These are phyloP conservation scores for Hybos culiciformis DNA, from an alignment of 2,888 invertebrate genomes.

Conservation along the genomic window DNA sequence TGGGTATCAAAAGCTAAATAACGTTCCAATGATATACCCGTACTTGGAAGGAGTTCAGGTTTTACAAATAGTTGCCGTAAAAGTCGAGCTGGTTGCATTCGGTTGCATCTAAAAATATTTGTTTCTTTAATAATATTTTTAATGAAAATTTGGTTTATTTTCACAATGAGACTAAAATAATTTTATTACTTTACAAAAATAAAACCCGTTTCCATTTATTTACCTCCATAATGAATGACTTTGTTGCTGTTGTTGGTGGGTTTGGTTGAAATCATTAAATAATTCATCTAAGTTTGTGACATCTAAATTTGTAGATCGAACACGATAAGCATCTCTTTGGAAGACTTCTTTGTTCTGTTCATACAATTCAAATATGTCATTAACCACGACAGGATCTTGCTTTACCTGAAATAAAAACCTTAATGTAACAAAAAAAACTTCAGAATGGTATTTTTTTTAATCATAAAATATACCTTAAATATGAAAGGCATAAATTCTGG, in stretches of 20 bases:
- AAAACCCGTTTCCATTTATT: too few relatives aligned
- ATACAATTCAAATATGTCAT: constrained; percentile 45
- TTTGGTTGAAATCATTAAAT: constrained; percentile 29
- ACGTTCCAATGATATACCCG: constrained; percentile 65
- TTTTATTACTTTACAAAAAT: too few relatives aligned
- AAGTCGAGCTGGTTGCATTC: constrained; percentile 57
- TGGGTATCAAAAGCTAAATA: constrained; percentile 61
- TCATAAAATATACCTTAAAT: constrained; percentile 37
- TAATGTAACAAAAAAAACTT: neutral
- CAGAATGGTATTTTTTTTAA: neutral
- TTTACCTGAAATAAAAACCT: constrained; percentile 39
- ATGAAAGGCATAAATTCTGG: constrained; percentile 38
- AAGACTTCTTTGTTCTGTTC: constrained; percentile 44
- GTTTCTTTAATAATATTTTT: too few relatives aligned
- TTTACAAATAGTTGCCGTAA: constrained; percentile 58
- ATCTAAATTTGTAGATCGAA: constrained; percentile 29
- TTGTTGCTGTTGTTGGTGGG: constrained; percentile 19
- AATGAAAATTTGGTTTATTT: too few relatives aligned
- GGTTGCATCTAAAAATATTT: too few relatives aligned
- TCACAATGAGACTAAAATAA: too few relatives aligned
- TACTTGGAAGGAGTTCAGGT: constrained; percentile 54
- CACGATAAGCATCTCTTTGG: constrained; percentile 47
- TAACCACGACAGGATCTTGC: constrained; percentile 41
- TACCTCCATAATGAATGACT: constrained; percentile 42
- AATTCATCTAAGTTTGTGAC: constrained; percentile 33